Evolutionary conservation across 2,113 vertebrate genomes (phyloP).

Genomic region (Heteronetta atricapilla): DNA sequence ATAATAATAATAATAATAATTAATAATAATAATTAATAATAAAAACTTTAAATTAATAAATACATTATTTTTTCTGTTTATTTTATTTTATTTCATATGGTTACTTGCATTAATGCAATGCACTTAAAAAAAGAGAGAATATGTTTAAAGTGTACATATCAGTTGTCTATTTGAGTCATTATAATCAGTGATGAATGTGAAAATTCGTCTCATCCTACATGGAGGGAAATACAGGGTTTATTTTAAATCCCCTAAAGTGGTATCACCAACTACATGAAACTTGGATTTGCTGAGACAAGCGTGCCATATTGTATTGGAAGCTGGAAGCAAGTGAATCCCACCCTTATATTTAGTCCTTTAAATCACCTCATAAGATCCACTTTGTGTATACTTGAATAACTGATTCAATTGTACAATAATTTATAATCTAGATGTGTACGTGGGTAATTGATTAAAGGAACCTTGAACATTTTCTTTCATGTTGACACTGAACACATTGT

Average conservation of each 20-base stretch:
- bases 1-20: too few relatives aligned
- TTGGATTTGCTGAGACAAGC: neutral
- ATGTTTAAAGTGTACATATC: neutral
- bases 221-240: neutral
- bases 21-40: too few relatives aligned
- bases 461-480: accelerated
- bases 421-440: neutral
- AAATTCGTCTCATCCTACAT: neutral
- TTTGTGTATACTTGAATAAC: neutral
- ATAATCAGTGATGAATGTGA: neutral
- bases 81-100: neutral
- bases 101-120: neutral
- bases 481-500: neutral
- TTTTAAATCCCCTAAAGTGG: neutral
- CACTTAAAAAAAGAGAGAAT: neutral
- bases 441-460: neutral
- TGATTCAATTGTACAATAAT: neutral
- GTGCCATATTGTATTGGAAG: neutral
- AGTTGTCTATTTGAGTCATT: neutral
- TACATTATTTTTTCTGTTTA: neutral
- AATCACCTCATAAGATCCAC: neutral
- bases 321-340: neutral
- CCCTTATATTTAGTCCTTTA: neutral
- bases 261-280: neutral
- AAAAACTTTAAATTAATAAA: too few relatives aligned